Conservation (phyloP, 2,113 vertebrate genomes). For the Sebastes fasciatus region DNA sequence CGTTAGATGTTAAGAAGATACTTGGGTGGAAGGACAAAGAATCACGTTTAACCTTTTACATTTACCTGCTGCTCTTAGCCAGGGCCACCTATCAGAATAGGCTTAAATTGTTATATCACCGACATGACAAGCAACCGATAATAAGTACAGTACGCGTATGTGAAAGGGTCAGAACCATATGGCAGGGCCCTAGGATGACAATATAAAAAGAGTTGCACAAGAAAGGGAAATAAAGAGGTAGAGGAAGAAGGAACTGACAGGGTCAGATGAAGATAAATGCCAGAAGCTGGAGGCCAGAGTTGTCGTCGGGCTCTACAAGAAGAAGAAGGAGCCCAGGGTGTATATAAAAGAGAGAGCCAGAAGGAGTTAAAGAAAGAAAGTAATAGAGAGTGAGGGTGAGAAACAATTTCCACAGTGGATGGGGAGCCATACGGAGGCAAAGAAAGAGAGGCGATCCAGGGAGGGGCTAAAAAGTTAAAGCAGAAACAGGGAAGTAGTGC, state of each 20-base stretch:
- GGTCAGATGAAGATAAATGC: constrained; percentile 70
- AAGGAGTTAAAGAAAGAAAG: constrained; percentile 42
- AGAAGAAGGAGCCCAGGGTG: constrained; percentile 33
- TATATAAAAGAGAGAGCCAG: constrained; percentile 19
- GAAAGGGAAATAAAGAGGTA: constrained; percentile 51
- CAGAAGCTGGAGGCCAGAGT: constrained; percentile 53
- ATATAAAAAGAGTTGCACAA: constrained; percentile 43
- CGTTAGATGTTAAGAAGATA: constrained; percentile 51
- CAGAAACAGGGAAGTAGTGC: constrained; percentile 67
- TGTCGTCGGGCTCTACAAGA: constrained; percentile 40
- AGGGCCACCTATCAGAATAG: constrained; percentile 29
- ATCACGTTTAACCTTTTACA: constrained; percentile 62
- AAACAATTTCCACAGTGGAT: constrained; percentile 29
- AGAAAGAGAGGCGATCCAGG: constrained; percentile 44
- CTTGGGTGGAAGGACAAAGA: constrained; percentile 59
- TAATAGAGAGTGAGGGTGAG: constrained; percentile 27
- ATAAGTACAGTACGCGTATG: constrained; percentile 34
- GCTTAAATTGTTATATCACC: constrained; percentile 45
- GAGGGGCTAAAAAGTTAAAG: constrained; percentile 74
- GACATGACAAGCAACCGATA: constrained; percentile 47
- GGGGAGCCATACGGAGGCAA: constrained; percentile 35
- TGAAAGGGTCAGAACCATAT: constrained; percentile 37
- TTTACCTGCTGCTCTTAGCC: constrained; percentile 47
- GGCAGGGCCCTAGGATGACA: constrained; percentile 23
- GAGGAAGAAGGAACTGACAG: constrained; percentile 59